A percentile compares a stretch with the other conserved stretches of the same genome.
Conservation (phyloP, 2,888 invertebrate genomes). For the Girardia tigrina region DNA sequence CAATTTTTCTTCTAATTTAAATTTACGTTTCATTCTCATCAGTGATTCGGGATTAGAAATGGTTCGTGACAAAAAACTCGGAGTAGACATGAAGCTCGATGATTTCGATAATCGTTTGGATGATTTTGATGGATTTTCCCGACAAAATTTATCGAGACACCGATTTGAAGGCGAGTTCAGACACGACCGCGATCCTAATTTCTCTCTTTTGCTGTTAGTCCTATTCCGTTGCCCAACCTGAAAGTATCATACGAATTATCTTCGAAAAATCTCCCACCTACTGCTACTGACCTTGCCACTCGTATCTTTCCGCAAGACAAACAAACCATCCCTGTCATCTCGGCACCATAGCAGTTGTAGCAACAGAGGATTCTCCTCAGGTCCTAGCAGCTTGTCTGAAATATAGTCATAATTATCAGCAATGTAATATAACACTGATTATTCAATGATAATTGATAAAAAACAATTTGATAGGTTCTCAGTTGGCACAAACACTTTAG, state of each 20-base stretch:
- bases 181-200: neutral
- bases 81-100: neutral
- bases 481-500: too few relatives aligned
- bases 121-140: neutral
- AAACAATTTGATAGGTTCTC: too few relatives aligned
- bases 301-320: neutral
- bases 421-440: too few relatives aligned
- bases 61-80: neutral
- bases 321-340: constrained; percentile 6
- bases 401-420: too few relatives aligned
- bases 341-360: neutral
- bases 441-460: too few relatives aligned
- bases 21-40: neutral
- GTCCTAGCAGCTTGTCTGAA: neutral
- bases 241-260: too few relatives aligned
- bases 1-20: constrained; percentile 55
- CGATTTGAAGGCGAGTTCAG: neutral
- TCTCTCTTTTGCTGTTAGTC: neutral
- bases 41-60: neutral
- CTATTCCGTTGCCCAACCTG: too few relatives aligned
- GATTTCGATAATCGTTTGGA: neutral
- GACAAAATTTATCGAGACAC: constrained; percentile 15
- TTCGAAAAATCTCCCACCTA: too few relatives aligned
- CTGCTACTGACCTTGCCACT: too few relatives aligned
- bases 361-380: neutral